Evolutionary conservation across 2,113 vertebrate species (phyloP).

Genomic region (rat (Rattus norvegicus)): GRCr8 NC_086021.1:169411001-169411500

Average conservation of each 20-base stretch:
- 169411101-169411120: not conserved
- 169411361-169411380: constrained; percentile 25
- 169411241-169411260: not conserved
- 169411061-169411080: not conserved
- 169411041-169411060: not conserved
- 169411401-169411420: constrained; percentile 79
- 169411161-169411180: not conserved
- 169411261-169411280: not conserved
- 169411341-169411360: not conserved
- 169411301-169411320: not conserved
- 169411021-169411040: not conserved
- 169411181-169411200: not conserved
- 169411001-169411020: not conserved
- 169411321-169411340: not conserved
- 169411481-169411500: constrained; percentile 79
- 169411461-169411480: constrained; percentile 77
- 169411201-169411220: not conserved
- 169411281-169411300: not conserved
- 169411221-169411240: not conserved
- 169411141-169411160: not conserved
- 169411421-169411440: constrained; percentile 79
- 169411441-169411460: constrained; percentile 77
- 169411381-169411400: constrained; percentile 66
- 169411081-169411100: not conserved
- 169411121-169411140: not conserved